A percentile compares a stretch with the other conserved stretches of the same genome.
Evolutionary conservation across 2,888 invertebrate genomes (phyloP).

Genomic region (Xestoiulus laeticollis): DNA sequence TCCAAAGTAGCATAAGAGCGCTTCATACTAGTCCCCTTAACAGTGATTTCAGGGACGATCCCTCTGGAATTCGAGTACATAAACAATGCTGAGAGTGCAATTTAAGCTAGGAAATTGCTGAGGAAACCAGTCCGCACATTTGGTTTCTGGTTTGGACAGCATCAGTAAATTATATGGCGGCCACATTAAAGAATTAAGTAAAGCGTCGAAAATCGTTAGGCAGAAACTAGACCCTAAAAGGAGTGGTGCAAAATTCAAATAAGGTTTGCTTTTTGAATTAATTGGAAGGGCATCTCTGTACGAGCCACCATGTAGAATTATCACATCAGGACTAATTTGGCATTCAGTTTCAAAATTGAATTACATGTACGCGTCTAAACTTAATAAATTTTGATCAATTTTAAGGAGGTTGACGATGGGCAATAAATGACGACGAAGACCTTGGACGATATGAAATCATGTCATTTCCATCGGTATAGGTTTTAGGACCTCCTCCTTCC

Average conservation of each 20-base stretch:
- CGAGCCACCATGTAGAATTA: not conserved
- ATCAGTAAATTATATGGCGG: not conserved
- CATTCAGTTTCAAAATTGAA: not conserved
- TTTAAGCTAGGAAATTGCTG: not conserved
- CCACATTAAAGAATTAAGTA: not conserved
- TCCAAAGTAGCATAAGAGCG: no score
- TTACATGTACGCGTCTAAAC: not conserved
- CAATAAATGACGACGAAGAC: not conserved
- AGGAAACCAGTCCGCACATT: not conserved
- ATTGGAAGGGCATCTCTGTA: not conserved
- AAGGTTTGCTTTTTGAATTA: not conserved
- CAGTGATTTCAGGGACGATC: not conserved
- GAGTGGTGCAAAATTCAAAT: not conserved
- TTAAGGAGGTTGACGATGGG: not conserved
- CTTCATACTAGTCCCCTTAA: no score
- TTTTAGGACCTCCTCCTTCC: not conserved
- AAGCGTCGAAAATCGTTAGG: not conserved
- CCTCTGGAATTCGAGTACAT: not conserved
- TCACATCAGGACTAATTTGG: not conserved
- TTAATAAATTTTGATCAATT: conserved; percentile 2
- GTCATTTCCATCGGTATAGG: not conserved
- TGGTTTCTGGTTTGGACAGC: not conserved
- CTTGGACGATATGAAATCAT: not conserved
- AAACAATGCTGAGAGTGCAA: not conserved
- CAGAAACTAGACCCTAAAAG: not conserved